Evolutionary conservation across 2,113 vertebrate species (phyloP).

Genomic region (Gyps fulvus): DNA sequence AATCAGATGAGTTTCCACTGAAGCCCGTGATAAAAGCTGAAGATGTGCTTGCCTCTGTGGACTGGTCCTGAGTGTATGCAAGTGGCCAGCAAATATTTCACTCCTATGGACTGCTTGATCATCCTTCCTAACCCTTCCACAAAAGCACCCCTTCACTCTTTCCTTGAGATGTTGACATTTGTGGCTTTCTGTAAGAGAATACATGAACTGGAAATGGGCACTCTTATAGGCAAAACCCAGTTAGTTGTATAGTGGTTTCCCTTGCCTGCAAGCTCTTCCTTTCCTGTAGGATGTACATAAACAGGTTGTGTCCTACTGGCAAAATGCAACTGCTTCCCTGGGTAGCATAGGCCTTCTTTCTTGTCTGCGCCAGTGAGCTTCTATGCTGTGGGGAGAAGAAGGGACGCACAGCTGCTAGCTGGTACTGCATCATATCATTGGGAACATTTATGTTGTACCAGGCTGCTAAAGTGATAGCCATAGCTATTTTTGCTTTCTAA

Average conservation of each 20-base stretch:
- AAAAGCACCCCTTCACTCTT: not conserved
- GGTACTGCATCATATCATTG: not conserved
- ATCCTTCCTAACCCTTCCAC: not conserved
- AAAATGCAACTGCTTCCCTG: not conserved
- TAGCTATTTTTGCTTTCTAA: not conserved
- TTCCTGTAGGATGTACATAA: not conserved
- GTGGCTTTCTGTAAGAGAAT: not conserved
- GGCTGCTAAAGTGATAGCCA: not conserved
- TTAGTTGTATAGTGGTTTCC: not conserved
- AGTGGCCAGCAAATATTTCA: not conserved
- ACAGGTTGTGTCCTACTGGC: not conserved
- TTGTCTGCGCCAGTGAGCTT: not conserved
- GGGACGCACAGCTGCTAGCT: not conserved
- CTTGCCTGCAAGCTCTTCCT: not conserved
- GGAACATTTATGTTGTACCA: not conserved
- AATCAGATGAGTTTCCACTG: not conserved
- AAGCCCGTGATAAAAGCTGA: not conserved
- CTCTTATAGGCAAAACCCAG: not conserved
- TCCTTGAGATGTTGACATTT: not conserved
- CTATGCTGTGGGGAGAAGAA: not conserved
- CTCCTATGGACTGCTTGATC: not conserved
- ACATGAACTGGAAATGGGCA: not conserved
- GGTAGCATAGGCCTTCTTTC: not conserved
- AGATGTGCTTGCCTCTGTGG: not conserved
- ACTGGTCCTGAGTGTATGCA: not conserved